Evolutionary conservation across 2,888 invertebrate species (phyloP).

Genomic region (Calliopum simillimum): DNA sequence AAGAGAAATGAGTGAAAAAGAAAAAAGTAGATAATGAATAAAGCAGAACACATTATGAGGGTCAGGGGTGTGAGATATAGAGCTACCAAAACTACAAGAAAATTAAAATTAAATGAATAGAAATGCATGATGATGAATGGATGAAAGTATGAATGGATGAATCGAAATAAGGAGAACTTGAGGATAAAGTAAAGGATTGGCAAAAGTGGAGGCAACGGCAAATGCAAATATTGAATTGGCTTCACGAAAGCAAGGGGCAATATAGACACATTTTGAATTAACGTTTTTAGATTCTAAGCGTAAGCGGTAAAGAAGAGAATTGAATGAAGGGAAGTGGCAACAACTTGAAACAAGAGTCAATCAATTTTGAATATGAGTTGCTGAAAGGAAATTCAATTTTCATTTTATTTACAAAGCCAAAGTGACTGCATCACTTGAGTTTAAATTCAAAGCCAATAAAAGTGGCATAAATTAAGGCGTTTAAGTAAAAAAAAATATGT

Average conservation of each 20-base stretch:
- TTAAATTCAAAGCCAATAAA: constrained; percentile 15
- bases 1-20: not conserved
- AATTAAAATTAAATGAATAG: constrained; percentile 54
- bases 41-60: not conserved
- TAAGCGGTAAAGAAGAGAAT: too few species aligned
- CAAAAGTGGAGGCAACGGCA: constrained; percentile 49
- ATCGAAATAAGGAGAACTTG: too few species aligned
- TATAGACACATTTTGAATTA: too few species aligned
- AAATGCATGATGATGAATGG: constrained; percentile 52
- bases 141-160: constrained; percentile 43
- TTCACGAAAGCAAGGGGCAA: not conserved
- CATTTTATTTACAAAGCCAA: constrained; percentile 16
- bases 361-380: constrained; percentile 21
- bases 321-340: too few species aligned
- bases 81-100: constrained; percentile 36
- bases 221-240: constrained; percentile 56
- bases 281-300: too few species aligned
- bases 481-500: too few species aligned
- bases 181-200: constrained; percentile 29
- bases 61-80: constrained; percentile 6
- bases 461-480: constrained; percentile 12
- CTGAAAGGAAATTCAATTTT: constrained; percentile 27
- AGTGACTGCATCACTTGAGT: not conserved
- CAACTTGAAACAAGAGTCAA: constrained; percentile 11
- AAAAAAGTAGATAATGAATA: not conserved